These are phyloP conservation scores for Ectropis crepuscularia DNA, from an alignment of 2,888 invertebrate species.

Conservation along the genomic window DNA sequence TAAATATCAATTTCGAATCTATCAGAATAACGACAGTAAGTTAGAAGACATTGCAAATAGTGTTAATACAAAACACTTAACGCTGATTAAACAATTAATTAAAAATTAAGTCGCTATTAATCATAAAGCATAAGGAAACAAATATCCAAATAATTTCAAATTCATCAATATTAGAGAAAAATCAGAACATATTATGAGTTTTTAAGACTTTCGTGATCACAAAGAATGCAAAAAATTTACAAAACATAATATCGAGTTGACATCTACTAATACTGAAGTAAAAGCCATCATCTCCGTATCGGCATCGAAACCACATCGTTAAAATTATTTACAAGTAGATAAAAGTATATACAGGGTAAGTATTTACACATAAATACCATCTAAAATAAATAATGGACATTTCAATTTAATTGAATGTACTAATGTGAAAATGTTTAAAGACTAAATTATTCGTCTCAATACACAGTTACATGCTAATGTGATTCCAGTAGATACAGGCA, in stretches of 20 bases:
- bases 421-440: constrained; percentile 68
- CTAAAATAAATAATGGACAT: constrained; percentile 82
- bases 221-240: constrained; percentile 8
- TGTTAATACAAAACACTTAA: constrained; percentile 20
- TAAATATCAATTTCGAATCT: constrained; percentile 81
- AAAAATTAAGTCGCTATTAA: constrained; percentile 9
- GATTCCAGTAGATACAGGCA: constrained; percentile 51
- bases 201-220: constrained; percentile 4
- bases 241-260: constrained; percentile 58
- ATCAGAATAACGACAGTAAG: constrained; percentile 67
- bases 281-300: constrained; percentile 53
- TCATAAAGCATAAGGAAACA: constrained; percentile 13
- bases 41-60: constrained; percentile 19
- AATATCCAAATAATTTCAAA: constrained; percentile 9
- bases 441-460: constrained; percentile 59
- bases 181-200: neutral
- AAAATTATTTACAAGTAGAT: constrained; percentile 50
- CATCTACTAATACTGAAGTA: constrained; percentile 78
- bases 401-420: constrained; percentile 79
- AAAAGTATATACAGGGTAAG: constrained; percentile 73
- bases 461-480: constrained; percentile 54
- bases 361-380: constrained; percentile 74
- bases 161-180: constrained; percentile 5
- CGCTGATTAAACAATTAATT: constrained; percentile 1
- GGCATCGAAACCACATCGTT: constrained; percentile 38